Conservation (phyloP, 2,888 invertebrate genomes). For the Lumbricus terrestris region DNA sequence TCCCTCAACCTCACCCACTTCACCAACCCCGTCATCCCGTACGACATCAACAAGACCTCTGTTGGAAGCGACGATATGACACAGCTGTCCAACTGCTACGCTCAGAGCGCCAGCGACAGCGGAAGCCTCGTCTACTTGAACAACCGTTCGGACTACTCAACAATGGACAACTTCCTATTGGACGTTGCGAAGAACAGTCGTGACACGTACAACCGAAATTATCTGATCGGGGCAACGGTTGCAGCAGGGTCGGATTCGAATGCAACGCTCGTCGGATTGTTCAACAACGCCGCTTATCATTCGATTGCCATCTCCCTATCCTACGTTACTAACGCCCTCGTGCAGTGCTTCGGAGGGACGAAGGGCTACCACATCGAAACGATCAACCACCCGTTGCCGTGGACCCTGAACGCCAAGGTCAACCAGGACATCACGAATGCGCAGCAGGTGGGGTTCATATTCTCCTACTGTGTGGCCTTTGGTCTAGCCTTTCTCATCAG, state of each 20-base stretch:
- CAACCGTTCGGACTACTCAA: conserved; percentile 17
- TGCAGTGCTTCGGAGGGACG: conserved; percentile 37
- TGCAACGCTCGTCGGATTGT: conserved; percentile 64
- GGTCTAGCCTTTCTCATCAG: conserved; percentile 54
- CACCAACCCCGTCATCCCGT: neutral
- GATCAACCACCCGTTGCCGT: conserved; percentile 71
- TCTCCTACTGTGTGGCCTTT: conserved; percentile 37
- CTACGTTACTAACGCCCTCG: conserved; percentile 43
- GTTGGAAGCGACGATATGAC: neutral
- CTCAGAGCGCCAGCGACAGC: neutral
- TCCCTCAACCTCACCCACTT: conserved; percentile 39
- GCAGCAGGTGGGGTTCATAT: conserved; percentile 27
- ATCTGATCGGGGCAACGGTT: conserved; percentile 14
- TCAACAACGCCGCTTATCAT: conserved; percentile 79
- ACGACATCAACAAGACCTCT: neutral
- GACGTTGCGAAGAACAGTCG: conserved; percentile 6
- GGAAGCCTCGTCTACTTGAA: conserved; percentile 13
- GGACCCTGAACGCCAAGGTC: conserved; percentile 10
- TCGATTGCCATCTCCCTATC: conserved; percentile 70
- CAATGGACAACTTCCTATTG: conserved; percentile 16
- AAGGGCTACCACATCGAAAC: conserved; percentile 42
- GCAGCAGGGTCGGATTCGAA: neutral
- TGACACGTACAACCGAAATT: conserved; percentile 21
- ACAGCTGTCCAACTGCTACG: neutral
- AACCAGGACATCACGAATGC: conserved; percentile 25